A percentile compares a stretch with the other conserved stretches of the same genome.
phyloP scores from a whole-genome alignment of 2,888 invertebrate genomes.

The Platypus cylindrus region DNA sequence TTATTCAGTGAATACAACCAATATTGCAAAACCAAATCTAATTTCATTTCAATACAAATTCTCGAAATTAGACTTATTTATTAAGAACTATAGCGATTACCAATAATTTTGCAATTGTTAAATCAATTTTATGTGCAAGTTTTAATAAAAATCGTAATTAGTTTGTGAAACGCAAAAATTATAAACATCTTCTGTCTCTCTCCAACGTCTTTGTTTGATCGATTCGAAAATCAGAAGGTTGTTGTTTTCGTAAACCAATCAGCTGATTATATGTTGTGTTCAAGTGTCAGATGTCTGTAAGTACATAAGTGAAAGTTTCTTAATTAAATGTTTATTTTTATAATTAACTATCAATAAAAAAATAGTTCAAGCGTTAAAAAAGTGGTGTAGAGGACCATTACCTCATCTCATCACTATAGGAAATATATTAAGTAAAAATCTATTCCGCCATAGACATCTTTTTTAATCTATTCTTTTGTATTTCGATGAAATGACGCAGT shows the following conservation, averaged over 20 bases:
- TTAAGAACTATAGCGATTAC: too few relatives aligned
- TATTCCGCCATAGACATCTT: too few relatives aligned
- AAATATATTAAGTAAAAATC: not conserved
- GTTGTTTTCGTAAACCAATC: constrained; percentile 23
- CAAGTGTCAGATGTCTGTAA: constrained; percentile 22
- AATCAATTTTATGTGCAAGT: too few relatives aligned
- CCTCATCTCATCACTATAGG: not conserved
- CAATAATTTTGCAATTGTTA: too few relatives aligned
- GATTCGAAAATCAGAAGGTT: constrained; percentile 6
- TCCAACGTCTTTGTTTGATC: constrained; percentile 14
- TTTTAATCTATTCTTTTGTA: too few relatives aligned
- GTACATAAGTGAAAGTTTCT: constrained; percentile 15
- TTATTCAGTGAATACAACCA: too few relatives aligned
- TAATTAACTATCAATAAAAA: constrained; percentile 8
- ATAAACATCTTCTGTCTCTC: constrained; percentile 7
- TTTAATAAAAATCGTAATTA: too few relatives aligned
- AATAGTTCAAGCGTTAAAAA: constrained; percentile 3
- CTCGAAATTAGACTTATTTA: too few relatives aligned
- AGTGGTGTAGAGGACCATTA: constrained; percentile 1
- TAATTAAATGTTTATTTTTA: constrained; percentile 13
- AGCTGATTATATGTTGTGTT: constrained; percentile 30
- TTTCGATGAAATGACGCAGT: constrained; percentile 17
- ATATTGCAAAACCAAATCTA: too few relatives aligned
- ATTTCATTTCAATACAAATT: too few relatives aligned
- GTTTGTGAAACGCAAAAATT: too few relatives aligned